Conservation (phyloP, 2,113 vertebrate species). For the Barbus barbus region DNA sequence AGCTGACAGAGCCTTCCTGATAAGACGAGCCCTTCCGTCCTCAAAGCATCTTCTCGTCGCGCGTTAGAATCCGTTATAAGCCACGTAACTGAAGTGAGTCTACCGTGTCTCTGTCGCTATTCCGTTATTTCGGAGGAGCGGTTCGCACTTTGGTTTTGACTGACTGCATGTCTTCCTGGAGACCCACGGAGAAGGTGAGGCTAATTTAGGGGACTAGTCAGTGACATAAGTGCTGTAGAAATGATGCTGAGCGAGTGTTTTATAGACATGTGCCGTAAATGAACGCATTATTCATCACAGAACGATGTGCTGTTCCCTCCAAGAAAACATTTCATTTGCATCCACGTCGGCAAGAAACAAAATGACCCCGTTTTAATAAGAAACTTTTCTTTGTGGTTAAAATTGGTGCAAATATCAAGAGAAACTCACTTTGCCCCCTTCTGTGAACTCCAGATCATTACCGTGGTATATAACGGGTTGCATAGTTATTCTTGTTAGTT, state of each 20-base stretch:
- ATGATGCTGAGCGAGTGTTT: neutral
- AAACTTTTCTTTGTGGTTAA: neutral
- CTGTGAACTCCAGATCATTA: neutral
- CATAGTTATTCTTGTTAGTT: too few relatives aligned
- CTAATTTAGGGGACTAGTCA: neutral
- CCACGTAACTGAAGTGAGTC: neutral
- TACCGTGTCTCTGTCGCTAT: neutral
- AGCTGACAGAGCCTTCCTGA: slow-evolving; percentile 34
- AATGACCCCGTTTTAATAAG: neutral
- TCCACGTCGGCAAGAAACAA: neutral
- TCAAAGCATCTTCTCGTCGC: slow-evolving; percentile 1
- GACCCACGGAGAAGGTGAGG: slow-evolving; percentile 22
- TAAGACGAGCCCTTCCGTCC: slow-evolving; percentile 9
- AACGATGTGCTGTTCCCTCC: neutral
- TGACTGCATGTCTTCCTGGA: slow-evolving; percentile 33
- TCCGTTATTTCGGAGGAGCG: neutral
- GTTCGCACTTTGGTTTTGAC: slow-evolving; percentile 1
- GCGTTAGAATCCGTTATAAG: neutral
- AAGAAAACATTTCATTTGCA: neutral
- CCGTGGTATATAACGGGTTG: neutral
- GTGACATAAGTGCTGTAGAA: neutral
- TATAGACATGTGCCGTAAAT: neutral
- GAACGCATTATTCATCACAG: neutral
- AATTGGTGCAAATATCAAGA: slow-evolving; percentile 3
- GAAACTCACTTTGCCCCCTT: neutral